These are phyloP conservation scores for Eospalax fontanierii DNA, from an alignment of 2,797 vertebrate species.

Conservation along the genomic window DNA sequence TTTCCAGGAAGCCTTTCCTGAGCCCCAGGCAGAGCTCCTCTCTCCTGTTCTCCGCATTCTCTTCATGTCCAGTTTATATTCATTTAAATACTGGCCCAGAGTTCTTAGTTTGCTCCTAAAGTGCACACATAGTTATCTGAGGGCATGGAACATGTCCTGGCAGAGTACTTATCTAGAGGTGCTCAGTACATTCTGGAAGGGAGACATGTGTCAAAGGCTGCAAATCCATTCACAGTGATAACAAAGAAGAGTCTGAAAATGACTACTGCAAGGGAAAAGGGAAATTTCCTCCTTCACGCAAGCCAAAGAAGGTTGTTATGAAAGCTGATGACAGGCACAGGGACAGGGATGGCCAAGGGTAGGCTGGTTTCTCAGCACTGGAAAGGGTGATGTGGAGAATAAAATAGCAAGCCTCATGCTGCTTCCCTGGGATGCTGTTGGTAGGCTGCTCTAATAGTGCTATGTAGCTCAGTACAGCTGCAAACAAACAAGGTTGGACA, in stretches of 20 bases:
- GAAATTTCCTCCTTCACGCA: slow-evolving; percentile 9
- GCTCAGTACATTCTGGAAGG: background rate
- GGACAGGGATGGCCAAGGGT: background rate
- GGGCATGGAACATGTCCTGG: background rate
- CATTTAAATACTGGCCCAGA: slow-evolving; percentile 3
- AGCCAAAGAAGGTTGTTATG: slow-evolving; percentile 53
- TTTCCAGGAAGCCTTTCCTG: background rate
- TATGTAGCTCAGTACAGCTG: slow-evolving; percentile 78
- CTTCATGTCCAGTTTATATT: background rate
- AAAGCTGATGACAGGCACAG: background rate
- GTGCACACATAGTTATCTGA: background rate
- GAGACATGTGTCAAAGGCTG: background rate
- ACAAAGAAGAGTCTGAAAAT: slow-evolving; percentile 21
- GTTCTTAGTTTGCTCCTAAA: background rate
- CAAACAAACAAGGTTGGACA: slow-evolving; percentile 80
- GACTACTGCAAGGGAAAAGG: background rate
- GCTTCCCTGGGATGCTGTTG: slow-evolving; percentile 46
- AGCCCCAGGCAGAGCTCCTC: background rate
- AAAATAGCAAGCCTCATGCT: slow-evolving; percentile 44
- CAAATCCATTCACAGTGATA: background rate
- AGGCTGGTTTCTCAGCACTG: slow-evolving; percentile 52
- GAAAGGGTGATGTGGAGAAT: slow-evolving; percentile 82
- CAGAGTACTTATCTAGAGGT: background rate
- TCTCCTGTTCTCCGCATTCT: background rate
- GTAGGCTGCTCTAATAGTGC: slow-evolving; percentile 15